Evolutionary conservation across 2,888 invertebrate genomes (phyloP), one percentile per base, ranked within the genome.

Genomic region (Acholoe squamosa): DNA sequence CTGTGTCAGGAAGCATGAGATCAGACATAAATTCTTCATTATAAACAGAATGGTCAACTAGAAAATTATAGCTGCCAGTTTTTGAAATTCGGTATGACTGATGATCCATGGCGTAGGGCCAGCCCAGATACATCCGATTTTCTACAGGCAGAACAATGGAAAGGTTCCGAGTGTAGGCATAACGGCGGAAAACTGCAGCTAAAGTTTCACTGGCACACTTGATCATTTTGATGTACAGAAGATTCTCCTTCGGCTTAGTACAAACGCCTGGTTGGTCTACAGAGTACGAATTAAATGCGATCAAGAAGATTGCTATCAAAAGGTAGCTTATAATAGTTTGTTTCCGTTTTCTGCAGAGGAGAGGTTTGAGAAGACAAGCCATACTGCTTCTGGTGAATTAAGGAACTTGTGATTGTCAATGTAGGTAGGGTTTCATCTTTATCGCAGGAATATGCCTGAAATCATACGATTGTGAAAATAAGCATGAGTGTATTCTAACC

Each of bases 141-240:
- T 91, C 90, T 16, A 93, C 90, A 0, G 95, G 95, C 7, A 94
- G 91, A 5, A 95, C 94, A 91, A 95, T 94, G 25, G 94, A 94
- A 51, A 95, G 92, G 89, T 94, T 93, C 19, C 94, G 86, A 10
- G 91, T 89, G 61, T 93, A 93, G 34, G 94, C 95, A 92, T 94
- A 95, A 10, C 95, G 92, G 16, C 94, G 92, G n/a, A 95, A 92
- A 12, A 95, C 93, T 10, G 94, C 93, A 0, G 93, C 93, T 88
- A 95, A 90, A 0, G 95, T 95, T 90, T 94, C 93, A 22, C 95
- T 95, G 0, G 95, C 95, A 93, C 95, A 95, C 91, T 95, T 95
- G 93, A 95, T 95, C 89, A 94, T 94, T 91, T 95, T 95, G 89
- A 95, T 94, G 91, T 95, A 95, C 5, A 94, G 95, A 90, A 95